These are phyloP conservation scores for Macrotus californicus DNA, from an alignment of 2,113 vertebrate species.

Conservation along the genomic window DNA sequence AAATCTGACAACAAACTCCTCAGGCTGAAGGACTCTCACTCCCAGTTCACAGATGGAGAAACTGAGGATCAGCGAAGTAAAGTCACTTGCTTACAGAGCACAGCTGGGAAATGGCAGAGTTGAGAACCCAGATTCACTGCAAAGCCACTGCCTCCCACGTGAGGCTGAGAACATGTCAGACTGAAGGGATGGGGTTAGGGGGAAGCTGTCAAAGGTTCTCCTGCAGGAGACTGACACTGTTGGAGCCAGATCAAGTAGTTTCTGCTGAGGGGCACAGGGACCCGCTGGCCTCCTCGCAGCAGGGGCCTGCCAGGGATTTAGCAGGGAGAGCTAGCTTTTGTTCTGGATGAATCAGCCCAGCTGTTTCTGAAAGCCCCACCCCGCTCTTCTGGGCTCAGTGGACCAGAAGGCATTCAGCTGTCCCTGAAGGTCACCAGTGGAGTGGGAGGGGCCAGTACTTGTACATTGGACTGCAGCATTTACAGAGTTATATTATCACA, in stretches of 20 bases:
- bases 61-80: background rate
- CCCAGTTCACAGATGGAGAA: background rate
- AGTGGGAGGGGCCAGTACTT: constrained; percentile 19
- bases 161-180: background rate
- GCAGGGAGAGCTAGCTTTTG: constrained; percentile 69
- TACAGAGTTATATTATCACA: constrained; percentile 49
- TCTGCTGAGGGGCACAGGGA: background rate
- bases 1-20: background rate
- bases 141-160: background rate
- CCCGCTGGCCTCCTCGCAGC: background rate
- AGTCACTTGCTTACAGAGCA: background rate
- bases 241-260: background rate
- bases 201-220: background rate
- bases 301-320: constrained; percentile 47
- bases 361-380: constrained; percentile 67
- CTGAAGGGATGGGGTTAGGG: background rate
- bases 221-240: background rate
- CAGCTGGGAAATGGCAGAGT: background rate
- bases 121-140: background rate
- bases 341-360: constrained; percentile 64
- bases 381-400: constrained; percentile 37
- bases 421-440: constrained; percentile 48
- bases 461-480: constrained; percentile 24
- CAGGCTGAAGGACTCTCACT: background rate
- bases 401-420: constrained; percentile 67